Base-by-base conservation (phyloP, 1,140 invertebrate genomes). In the Drosophila sproati region DNA sequence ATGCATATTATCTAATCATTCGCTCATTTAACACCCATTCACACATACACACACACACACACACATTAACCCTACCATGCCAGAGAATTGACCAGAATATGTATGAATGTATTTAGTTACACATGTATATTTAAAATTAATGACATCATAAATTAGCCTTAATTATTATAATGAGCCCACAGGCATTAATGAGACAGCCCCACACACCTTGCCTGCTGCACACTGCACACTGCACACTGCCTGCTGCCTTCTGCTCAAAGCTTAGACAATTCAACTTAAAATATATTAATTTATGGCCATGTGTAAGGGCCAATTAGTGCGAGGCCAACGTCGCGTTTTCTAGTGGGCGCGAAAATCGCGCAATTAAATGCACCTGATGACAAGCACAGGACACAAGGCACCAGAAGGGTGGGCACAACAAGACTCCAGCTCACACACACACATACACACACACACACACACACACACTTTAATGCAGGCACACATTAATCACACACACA, bases 361-460 rank as follows among this genome's bases (percentile, higher is more conserved):
- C 88, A 83, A 91, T 91, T 91, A 91, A 91, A 91, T 78, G 87
- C 87, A 91, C 88, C 87, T 91, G 87, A 91, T 87, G 87, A 80
- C 77, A 78, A 51, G 47, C 45, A 37, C 39, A 47, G 29, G 34
- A 48, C 55, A 56, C 28, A 29, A 31, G 51, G 12, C 6, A 41
- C 2, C 4, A 35, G 4, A 12, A 48, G 45, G 50, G 31, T 3
- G 41, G 35, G 54, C 37, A 28, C 28, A 28, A 64, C 35, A 55
- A 37, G 41, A 47, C 39, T 28, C 7, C 39, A 35, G 29, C 48
- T 34, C 50, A 37, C 28, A 31, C 6, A 48, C 29, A 41, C 8
- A 39, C 59, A 31, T 7, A 45, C n/a, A 56, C 20, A 20, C 20
- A 20, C 20, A 20, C 1, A 20, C 20, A 20, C 20, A 43, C 29